Evolutionary conservation across 2,888 invertebrate genomes (phyloP).

Genomic region (Laothoe populi): DNA sequence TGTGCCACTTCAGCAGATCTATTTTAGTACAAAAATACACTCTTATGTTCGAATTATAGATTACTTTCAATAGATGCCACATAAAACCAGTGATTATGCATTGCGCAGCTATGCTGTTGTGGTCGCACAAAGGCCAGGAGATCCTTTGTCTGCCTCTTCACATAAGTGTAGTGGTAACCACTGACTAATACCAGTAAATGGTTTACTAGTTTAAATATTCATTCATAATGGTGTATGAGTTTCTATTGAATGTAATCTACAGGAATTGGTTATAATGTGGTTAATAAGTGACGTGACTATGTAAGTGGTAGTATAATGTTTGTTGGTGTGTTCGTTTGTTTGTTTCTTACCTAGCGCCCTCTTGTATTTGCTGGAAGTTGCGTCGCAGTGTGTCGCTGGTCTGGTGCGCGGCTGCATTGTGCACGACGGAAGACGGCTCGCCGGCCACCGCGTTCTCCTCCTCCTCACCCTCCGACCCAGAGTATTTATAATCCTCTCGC

Average conservation of each 20-base stretch:
- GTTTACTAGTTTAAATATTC: neutral
- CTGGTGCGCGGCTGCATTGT: conserved; percentile 88
- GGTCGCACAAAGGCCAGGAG: neutral
- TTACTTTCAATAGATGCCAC: neutral
- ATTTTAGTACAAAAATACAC: conserved; percentile 69
- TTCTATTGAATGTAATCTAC: conserved; percentile 2
- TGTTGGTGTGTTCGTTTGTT: too few relatives aligned
- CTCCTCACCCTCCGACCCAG: conserved; percentile 98
- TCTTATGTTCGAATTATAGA: conserved; percentile 31
- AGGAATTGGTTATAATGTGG: neutral
- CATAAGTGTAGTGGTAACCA: neutral
- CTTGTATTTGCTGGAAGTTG: conserved; percentile 99
- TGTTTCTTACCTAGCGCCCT: conserved; percentile 84
- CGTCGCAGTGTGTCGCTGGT: conserved; percentile 98
- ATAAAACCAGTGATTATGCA: neutral
- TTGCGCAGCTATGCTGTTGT: neutral
- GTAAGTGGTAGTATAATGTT: too few relatives aligned
- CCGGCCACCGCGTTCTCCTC: conserved; percentile 96
- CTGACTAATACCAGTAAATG: neutral
- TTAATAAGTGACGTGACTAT: conserved; percentile 35
- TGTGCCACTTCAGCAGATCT: conserved; percentile 87
- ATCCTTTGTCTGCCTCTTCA: neutral
- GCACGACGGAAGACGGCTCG: conserved; percentile 97
- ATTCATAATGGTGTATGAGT: neutral
- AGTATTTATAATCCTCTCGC: conserved; percentile 92